Evolutionary conservation across 2,113 vertebrate genomes (phyloP).

Genomic region (Rhodinocichla rosea): DNA sequence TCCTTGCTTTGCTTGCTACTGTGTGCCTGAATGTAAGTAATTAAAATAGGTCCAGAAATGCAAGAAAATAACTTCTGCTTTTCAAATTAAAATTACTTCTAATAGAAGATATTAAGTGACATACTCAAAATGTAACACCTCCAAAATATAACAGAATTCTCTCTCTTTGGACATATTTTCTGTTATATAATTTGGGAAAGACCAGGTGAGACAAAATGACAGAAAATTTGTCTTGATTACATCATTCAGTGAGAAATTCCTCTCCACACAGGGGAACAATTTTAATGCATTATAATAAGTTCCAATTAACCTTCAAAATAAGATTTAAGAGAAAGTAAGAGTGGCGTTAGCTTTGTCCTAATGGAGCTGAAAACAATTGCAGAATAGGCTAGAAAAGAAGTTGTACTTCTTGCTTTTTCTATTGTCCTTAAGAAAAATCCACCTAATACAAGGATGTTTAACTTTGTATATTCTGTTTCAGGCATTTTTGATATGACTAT

Average conservation of each 20-base stretch:
- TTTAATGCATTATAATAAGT: not conserved
- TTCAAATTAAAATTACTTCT: not conserved
- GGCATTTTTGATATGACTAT: not conserved
- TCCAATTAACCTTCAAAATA: constrained; percentile 33
- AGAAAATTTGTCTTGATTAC: not conserved
- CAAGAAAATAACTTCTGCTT: not conserved
- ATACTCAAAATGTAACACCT: not conserved
- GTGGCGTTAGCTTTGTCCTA: not conserved
- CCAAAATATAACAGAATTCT: not conserved
- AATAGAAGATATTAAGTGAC: not conserved
- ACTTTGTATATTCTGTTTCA: not conserved
- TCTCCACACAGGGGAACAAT: not conserved
- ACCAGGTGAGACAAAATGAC: not conserved
- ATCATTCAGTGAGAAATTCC: not conserved
- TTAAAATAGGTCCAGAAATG: not conserved
- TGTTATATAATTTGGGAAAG: not conserved
- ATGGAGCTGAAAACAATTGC: not conserved
- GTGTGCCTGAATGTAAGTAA: not conserved
- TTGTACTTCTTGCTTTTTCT: not conserved
- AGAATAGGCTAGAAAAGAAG: not conserved
- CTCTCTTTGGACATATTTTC: not conserved
- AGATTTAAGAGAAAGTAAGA: not conserved
- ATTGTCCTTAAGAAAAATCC: not conserved
- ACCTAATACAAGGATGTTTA: not conserved
- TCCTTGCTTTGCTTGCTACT: not conserved